These are phyloP conservation scores for Venturia canescens DNA, from an alignment of 1,140 invertebrate species.

Conservation along the genomic window DNA sequence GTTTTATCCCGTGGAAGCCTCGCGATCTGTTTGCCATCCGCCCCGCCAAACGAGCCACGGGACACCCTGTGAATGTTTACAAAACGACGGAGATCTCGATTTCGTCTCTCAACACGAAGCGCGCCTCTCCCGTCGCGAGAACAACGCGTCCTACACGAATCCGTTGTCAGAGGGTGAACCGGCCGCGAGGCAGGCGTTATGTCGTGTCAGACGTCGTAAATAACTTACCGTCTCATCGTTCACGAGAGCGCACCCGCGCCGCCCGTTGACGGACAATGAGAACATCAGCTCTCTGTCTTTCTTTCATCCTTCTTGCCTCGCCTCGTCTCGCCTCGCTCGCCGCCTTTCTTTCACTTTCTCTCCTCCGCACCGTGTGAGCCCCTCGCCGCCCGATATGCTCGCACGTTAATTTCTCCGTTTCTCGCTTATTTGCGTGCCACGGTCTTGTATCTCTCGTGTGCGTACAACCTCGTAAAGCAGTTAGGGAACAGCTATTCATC, in stretches of 20 bases:
- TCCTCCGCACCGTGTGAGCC: background rate
- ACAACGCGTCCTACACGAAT: conserved; percentile 46
- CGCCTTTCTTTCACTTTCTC: conserved; percentile 25
- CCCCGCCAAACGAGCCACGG: no score
- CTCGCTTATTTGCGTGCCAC: conserved; percentile 43
- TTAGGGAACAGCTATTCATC: conserved; percentile 16
- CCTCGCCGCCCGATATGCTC: background rate
- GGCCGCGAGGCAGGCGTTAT: conserved; percentile 35
- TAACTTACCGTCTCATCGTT: conserved; percentile 41
- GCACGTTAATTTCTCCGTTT: conserved; percentile 36
- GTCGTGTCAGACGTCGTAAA: conserved; percentile 43
- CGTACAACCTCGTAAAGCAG: conserved; percentile 55
- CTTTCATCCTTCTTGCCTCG: background rate
- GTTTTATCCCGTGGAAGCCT: no score
- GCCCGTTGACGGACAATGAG: conserved; percentile 38
- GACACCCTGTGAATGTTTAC: background rate
- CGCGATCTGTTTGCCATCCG: no score
- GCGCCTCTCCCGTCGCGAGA: conserved; percentile 30
- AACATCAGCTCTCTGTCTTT: conserved; percentile 20
- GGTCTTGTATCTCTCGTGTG: conserved; percentile 60
- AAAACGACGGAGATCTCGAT: conserved; percentile 7
- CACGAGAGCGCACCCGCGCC: conserved; percentile 29
- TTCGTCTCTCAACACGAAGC: background rate
- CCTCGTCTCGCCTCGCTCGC: no score
- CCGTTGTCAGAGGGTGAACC: conserved; percentile 17